These are phyloP conservation scores for Atopsyche davidsoni DNA, from an alignment of 1,140 invertebrate genomes.

Conservation along the genomic window DNA sequence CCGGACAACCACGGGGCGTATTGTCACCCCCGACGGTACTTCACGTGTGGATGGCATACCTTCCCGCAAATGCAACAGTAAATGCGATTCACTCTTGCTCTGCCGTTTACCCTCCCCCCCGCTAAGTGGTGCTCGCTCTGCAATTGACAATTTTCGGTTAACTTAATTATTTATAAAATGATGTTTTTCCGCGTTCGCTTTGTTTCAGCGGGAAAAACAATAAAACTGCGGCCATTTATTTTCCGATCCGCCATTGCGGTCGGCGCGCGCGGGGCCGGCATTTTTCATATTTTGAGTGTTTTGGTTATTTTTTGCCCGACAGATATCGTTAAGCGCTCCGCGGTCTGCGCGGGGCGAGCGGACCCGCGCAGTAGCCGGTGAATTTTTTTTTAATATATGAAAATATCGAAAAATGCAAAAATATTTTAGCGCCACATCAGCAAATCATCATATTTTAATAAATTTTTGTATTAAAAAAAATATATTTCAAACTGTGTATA, in stretches of 20 bases:
- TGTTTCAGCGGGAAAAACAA: conserved; percentile 13
- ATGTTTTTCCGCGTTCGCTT: conserved; percentile 12
- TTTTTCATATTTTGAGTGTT: conserved; percentile 28
- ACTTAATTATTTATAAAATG: conserved; percentile 22
- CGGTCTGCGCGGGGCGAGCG: neutral
- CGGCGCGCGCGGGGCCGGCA: conserved; percentile 1
- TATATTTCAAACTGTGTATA: too few species aligned
- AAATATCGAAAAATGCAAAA: too few species aligned
- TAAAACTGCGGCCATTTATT: conserved; percentile 25
- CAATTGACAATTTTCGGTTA: conserved; percentile 18
- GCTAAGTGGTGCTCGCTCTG: conserved; percentile 4
- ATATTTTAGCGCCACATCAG: too few species aligned
- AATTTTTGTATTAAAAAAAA: too few species aligned
- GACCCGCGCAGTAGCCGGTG: neutral
- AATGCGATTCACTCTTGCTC: neutral
- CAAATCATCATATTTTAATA: too few species aligned
- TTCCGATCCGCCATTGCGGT: conserved; percentile 22
- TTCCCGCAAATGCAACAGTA: too few species aligned
- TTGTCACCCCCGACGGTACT: too few species aligned
- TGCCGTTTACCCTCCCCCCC: neutral
- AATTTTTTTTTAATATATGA: too few species aligned
- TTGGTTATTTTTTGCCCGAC: conserved; percentile 13
- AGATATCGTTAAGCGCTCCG: conserved; percentile 10
- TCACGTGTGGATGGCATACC: too few species aligned
- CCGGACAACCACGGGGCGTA: too few species aligned